Evolutionary conservation across 2,888 invertebrate genomes (phyloP), one percentile per base, ranked within the genome.

Genomic region (Ligdia adustata): DNA sequence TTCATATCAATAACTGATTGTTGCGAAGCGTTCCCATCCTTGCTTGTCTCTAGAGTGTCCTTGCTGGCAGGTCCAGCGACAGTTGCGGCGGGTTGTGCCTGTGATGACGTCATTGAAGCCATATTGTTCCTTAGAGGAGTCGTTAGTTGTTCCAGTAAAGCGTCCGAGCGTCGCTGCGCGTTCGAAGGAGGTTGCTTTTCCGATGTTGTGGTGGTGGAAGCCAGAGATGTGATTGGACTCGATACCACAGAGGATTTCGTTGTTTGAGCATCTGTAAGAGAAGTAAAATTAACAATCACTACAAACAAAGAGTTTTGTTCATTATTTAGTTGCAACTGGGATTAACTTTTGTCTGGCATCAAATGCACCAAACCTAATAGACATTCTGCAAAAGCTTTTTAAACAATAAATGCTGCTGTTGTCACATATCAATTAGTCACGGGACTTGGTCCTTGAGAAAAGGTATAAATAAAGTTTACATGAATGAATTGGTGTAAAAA

Each of bases 151-250:
- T 90, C 91, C 9, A 90, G 62, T 31, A 90, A 56, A 0, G 86
- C 86, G 44, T 91, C 90, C 0, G 90, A 89, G 3, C 90, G 82
- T 0, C 90, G 73, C 58, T 89, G 88, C 2, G 88, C 82, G 26
- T 62, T 81, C 0, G 83, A 75, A 4, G 88, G 78, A 22, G 82
- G 68, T 40, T 86, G 85, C 57, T 87, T 90, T 52, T 86, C 89
- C 9, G 78, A 56, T 3, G 71, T 66, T 2, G 80, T 65, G 0
- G 79, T 69, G 74, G 84, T 82, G 5, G 87, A 79, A n/a, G 85
- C 68, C 41, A 86, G 64, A 3, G 89, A 87, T 11, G 85, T 79
- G 16, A 88, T 82, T 1, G 89, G 80, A 47, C 81, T 87, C 12
- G 83, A 70, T 55, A 84, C 74, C n/a, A 86, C 85, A 3, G 85